Percentiles rank a stretch among this genome's conserved stretches.
Conservation (phyloP, 2,113 vertebrate species). For the Poicephalus gulielmi region DNA sequence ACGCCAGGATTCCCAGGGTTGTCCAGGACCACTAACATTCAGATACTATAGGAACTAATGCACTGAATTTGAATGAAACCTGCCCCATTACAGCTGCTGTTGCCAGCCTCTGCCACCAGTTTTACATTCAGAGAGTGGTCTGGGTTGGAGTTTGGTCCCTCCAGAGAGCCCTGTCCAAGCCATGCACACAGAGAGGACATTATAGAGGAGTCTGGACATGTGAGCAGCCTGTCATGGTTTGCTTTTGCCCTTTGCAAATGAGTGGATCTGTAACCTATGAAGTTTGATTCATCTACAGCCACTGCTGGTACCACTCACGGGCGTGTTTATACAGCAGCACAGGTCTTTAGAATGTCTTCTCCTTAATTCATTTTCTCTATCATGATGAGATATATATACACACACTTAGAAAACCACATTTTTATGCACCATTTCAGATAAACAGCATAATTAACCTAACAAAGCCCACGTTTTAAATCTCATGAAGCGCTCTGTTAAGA, state of each 20-base stretch:
- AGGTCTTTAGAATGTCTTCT: background rate
- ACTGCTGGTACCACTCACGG: background rate
- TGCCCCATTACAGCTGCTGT: background rate
- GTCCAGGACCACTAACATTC: background rate
- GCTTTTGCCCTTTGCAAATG: background rate
- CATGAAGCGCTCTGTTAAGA: background rate
- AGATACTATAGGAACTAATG: background rate
- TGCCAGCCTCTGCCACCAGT: background rate
- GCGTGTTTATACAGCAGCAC: background rate
- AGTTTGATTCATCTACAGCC: background rate
- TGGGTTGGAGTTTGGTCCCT: background rate
- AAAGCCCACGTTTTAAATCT: background rate
- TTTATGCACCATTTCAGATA: background rate
- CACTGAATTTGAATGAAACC: background rate
- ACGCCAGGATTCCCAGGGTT: background rate
- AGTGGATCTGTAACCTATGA: background rate
- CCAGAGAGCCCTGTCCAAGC: background rate
- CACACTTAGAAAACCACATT: background rate
- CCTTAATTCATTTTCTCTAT: background rate
- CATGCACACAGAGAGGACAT: background rate
- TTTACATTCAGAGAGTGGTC: background rate
- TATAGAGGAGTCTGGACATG: rapidly evolving
- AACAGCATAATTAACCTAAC: background rate
- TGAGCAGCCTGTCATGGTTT: background rate
- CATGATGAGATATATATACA: background rate